Conservation (phyloP, 2,888 invertebrate genomes). For the Clanis bilineata region DNA sequence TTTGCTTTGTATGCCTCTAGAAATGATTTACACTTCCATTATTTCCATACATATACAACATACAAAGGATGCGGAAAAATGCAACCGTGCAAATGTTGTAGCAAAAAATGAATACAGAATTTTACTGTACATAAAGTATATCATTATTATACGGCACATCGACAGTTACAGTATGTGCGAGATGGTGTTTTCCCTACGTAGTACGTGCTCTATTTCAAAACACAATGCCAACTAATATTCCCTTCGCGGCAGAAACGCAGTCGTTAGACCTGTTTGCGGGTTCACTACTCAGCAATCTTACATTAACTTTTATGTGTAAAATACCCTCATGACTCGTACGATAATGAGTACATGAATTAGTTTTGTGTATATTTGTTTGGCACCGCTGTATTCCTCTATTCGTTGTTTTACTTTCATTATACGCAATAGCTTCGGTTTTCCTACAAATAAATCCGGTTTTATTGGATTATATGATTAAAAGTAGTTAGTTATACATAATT, state of each 20-base stretch:
- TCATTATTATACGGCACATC: background rate
- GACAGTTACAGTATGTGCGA: background rate
- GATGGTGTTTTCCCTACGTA: slow-evolving; percentile 28
- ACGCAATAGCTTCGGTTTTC: background rate
- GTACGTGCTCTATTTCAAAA: slow-evolving; percentile 27
- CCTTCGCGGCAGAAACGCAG: slow-evolving; percentile 32
- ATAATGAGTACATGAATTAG: slow-evolving; percentile 28
- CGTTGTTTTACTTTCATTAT: slow-evolving; percentile 15
- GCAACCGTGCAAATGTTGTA: slow-evolving; percentile 21
- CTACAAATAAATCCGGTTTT: background rate
- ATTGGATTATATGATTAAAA: background rate
- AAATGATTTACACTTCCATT: slow-evolving; percentile 15
- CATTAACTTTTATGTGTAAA: slow-evolving; percentile 47
- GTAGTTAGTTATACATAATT: background rate
- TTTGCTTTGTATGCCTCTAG: slow-evolving; percentile 9
- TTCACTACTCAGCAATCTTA: slow-evolving; percentile 40
- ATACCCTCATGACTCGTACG: slow-evolving; percentile 33
- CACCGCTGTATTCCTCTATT: slow-evolving; percentile 25
- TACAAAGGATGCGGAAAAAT: background rate
- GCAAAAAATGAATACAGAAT: background rate
- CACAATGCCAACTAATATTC: slow-evolving; percentile 33
- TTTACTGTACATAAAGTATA: background rate
- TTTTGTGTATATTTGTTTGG: slow-evolving; percentile 28
- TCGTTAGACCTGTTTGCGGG: slow-evolving; percentile 34
- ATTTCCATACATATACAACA: background rate